Conservation (phyloP, 2,888 invertebrate genomes). For the Ormyrus labotus region DNA sequence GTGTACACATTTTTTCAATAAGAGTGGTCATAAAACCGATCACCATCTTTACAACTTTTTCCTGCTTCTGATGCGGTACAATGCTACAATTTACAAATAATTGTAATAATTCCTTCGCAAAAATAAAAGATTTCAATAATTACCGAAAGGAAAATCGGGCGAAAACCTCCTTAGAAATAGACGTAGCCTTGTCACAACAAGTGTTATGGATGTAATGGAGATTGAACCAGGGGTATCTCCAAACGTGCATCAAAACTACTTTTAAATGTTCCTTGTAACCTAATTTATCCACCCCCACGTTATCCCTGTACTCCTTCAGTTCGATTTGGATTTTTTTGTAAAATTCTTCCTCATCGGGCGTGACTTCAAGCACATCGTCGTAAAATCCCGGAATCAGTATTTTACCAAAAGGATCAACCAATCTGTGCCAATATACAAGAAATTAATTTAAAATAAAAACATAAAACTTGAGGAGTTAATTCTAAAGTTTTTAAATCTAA, state of each 20-base stretch:
- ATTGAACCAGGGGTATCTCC: conserved; percentile 69
- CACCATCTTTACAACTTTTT: conserved; percentile 52
- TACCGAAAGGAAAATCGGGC: conserved; percentile 64
- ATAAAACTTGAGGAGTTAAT: no score
- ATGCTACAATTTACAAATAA: conserved; percentile 51
- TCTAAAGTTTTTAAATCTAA: no score
- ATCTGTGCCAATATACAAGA: conserved; percentile 36
- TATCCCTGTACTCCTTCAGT: conserved; percentile 57
- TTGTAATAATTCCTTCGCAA: background rate
- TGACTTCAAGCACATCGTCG: conserved; percentile 74
- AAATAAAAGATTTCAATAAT: conserved; percentile 6
- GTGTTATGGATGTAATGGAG: conserved; percentile 59
- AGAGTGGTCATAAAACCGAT: conserved; percentile 56
- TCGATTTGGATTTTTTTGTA: conserved; percentile 64
- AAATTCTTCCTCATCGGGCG: conserved; percentile 76
- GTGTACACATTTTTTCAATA: conserved; percentile 54
- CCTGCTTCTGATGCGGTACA: conserved; percentile 59
- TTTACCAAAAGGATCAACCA: conserved; percentile 68
- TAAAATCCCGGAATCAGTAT: conserved; percentile 73
- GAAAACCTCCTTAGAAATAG: conserved; percentile 59
- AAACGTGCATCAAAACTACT: conserved; percentile 73
- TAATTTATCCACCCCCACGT: conserved; percentile 57
- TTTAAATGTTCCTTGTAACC: conserved; percentile 55
- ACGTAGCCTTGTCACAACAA: conserved; percentile 38
- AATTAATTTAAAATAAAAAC: background rate